Percentiles rank a stretch among this genome's conserved stretches.
Evolutionary conservation across 1,140 invertebrate genomes (phyloP).

Genomic region (Mercenaria mercenaria): DNA sequence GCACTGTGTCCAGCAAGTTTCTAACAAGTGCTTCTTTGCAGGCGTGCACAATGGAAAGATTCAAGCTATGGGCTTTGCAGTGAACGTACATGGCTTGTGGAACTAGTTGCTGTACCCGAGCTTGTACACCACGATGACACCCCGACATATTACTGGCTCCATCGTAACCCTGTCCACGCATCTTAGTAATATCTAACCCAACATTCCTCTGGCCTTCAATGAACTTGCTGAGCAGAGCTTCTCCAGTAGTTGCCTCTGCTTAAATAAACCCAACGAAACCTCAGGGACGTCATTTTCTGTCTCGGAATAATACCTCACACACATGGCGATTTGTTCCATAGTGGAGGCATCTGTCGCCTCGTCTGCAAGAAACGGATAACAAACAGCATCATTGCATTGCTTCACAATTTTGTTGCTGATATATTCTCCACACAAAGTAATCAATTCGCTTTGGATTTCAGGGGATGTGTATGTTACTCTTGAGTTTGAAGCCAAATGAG

Average conservation of each 20-base stretch:
- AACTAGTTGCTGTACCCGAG: conserved; percentile 17
- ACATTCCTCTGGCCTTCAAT: background rate
- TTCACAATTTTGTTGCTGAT: background rate
- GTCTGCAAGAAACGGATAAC: conserved; percentile 40
- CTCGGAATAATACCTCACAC: conserved; percentile 25
- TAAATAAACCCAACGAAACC: conserved; percentile 15
- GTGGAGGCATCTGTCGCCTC: conserved; percentile 39
- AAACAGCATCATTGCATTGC: conserved; percentile 38
- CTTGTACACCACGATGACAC: conserved; percentile 54
- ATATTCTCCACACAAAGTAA: background rate
- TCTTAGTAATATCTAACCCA: conserved; percentile 15
- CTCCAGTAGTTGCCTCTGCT: conserved; percentile 14
- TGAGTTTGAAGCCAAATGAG: background rate
- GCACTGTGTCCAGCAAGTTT: conserved; percentile 50
- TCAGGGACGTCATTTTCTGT: background rate
- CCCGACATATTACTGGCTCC: conserved; percentile 53
- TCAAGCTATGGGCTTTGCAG: conserved; percentile 50
- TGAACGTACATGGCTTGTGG: conserved; percentile 49
- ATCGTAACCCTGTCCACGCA: conserved; percentile 59
- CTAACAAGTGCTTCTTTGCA: conserved; percentile 31
- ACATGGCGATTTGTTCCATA: conserved; percentile 44
- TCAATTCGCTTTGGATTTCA: conserved; percentile 25
- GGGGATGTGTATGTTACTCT: background rate
- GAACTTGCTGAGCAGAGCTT: conserved; percentile 1
- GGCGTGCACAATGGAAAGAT: conserved; percentile 33